These are phyloP conservation scores for Pogonomyrmex barbatus DNA, from an alignment of 1,140 invertebrate genomes.

Conservation along the genomic window DNA sequence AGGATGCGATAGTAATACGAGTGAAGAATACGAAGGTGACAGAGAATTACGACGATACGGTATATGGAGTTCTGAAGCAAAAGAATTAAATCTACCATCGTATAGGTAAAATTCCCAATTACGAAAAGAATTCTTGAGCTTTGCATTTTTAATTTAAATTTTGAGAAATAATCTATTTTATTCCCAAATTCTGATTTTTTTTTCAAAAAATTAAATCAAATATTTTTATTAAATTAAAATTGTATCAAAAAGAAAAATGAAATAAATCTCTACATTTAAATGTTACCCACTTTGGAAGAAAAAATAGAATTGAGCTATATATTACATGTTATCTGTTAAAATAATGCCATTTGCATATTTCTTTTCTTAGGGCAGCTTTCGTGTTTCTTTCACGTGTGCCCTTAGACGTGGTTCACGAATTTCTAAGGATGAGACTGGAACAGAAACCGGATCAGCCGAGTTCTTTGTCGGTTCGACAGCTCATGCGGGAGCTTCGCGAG, in stretches of 20 bases:
- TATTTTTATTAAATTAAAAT: not conserved
- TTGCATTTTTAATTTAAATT: not conserved
- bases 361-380: constrained; percentile 88
- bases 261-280: not conserved
- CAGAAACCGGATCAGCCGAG: constrained; percentile 94
- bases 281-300: not conserved
- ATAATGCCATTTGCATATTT: not conserved
- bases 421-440: constrained; percentile 93
- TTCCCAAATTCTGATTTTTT: not conserved
- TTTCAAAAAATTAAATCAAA: not conserved
- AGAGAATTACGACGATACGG: constrained; percentile 89
- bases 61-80: constrained; percentile 92
- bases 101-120: constrained; percentile 86
- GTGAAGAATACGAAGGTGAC: constrained; percentile 86
- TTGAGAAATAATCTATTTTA: constrained; percentile 17
- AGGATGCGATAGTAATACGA: constrained; percentile 76
- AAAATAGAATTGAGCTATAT: not conserved
- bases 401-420: constrained; percentile 95
- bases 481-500: constrained; percentile 95
- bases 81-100: constrained; percentile 92
- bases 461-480: constrained; percentile 93
- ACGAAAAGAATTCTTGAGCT: not conserved
- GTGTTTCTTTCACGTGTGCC: constrained; percentile 94
- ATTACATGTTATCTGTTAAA: not conserved
- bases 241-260: not conserved